Percentiles rank a stretch among this genome's conserved stretches.
Conservation (phyloP, 92 coral and sea anemone species). For the Phymanthus crucifer region DNA sequence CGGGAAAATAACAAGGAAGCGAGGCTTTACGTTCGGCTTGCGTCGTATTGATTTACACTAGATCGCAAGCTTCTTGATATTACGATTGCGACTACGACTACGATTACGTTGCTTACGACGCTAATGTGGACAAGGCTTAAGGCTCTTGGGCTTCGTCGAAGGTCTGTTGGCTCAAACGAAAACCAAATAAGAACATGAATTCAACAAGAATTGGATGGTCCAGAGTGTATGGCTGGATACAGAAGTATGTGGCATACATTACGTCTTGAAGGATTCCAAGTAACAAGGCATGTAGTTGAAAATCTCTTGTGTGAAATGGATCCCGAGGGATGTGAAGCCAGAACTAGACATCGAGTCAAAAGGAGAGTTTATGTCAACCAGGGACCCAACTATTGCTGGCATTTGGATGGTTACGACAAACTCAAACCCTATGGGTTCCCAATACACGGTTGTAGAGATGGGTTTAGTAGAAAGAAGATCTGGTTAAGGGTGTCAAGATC, state of each 20-base stretch:
- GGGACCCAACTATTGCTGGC: slow-evolving; percentile 47
- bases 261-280: slow-evolving; percentile 42
- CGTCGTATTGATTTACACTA: no score
- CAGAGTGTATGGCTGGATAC: slow-evolving; percentile 53
- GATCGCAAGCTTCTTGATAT: no score
- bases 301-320: slow-evolving; percentile 45
- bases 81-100: no score
- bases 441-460: slow-evolving; percentile 49
- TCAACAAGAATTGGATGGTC: slow-evolving; percentile 54
- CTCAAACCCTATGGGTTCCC: slow-evolving; percentile 51
- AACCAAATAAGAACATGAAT: slow-evolving; percentile 38
- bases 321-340: slow-evolving; percentile 52
- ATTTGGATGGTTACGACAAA: slow-evolving; percentile 33
- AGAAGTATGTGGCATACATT: slow-evolving; percentile 63
- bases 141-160: slow-evolving; percentile 51
- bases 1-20: no score
- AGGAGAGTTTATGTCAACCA: slow-evolving; percentile 28
- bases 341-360: slow-evolving; percentile 28
- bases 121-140: no score
- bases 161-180: slow-evolving; percentile 34
- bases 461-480: slow-evolving; percentile 46
- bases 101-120: no score
- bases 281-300: slow-evolving; percentile 55
- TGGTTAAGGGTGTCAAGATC: not conserved
- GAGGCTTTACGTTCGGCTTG: no score